Evolutionary conservation across 2,888 invertebrate species (phyloP), one percentile per base, ranked within the genome.

Genomic region (Lycaena phlaeas): DNA sequence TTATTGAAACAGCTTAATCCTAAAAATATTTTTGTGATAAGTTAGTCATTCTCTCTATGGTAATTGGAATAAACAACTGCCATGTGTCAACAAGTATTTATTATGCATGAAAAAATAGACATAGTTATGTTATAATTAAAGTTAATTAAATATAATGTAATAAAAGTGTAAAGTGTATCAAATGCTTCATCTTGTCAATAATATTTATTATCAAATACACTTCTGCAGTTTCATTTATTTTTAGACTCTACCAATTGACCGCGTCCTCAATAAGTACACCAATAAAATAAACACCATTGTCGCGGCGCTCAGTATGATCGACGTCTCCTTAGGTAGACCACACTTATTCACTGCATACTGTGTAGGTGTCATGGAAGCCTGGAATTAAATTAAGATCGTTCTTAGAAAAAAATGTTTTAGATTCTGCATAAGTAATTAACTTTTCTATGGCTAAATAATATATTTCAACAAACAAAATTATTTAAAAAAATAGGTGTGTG

Each of bases 161-260:
- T 58, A 67, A 57, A 48, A 60, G 53, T 68, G 68, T 66, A 68
- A 62, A 69, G 61, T 82, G 79, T 81, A 81, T 61, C 74, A 78
- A 78, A 71, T 71, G 78, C 78, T 76, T 65, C 71, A 73, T 82
- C 81, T 81, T 81, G 79, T 82, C 81, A 81, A 73, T 72, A 74
- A 66, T 82, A 84, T 82, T 82, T 84, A 84, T 82, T 82, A 63
- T 77, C 65, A 67, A 77, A 75, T 12, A 11, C 18, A 22, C 18
- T 18, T 34, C 7, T 7, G 18, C 11, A 12, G 6, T 34, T 22
- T 34, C 9, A 34, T 18, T 34, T 12, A 34, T 11, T 9, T 9
- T 17, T 28, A 14, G 18, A n/a, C 58, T 50, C 58, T 60, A 15
- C 68, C 61, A 26, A 70, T 45, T 37, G 46, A 42, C 45, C 46